Conservation (phyloP, 92 coral and sea anemone species). For the Phenganax subtilis region DNA sequence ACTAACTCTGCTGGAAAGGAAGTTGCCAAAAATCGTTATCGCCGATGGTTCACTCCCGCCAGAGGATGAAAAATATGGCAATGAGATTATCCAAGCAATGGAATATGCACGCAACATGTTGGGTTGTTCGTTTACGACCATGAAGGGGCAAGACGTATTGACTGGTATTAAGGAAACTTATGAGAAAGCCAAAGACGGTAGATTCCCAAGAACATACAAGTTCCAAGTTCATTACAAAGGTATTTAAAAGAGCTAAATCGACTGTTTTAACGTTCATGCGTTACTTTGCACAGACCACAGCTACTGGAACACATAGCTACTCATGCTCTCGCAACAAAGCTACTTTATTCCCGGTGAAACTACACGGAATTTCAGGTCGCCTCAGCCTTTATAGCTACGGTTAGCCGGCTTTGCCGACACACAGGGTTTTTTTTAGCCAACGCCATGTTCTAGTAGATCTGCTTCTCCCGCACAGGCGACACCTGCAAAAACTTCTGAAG, state of each 20-base stretch:
- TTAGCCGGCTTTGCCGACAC: no score
- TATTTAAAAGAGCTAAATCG: neutral
- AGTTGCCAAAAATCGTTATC: constrained; percentile 15
- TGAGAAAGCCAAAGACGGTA: constrained; percentile 7
- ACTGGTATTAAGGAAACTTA: constrained; percentile 31
- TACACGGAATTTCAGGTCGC: no score
- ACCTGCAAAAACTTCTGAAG: no score
- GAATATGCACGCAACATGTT: constrained; percentile 20
- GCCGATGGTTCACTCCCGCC: neutral
- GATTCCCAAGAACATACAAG: neutral
- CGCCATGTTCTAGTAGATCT: no score
- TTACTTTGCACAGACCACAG: no score
- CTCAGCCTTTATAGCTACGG: no score
- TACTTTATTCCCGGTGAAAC: no score
- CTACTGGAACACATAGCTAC: no score
- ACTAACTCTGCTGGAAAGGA: constrained; percentile 10
- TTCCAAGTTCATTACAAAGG: constrained; percentile 22
- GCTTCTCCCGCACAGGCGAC: no score
- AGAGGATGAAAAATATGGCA: constrained; percentile 11
- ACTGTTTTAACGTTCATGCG: no score
- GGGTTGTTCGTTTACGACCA: constrained; percentile 25
- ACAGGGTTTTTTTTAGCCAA: no score
- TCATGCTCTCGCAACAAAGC: no score
- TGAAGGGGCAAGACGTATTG: constrained; percentile 31
- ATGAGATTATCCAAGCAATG: constrained; percentile 1